Base-by-base conservation (phyloP, 2,113 vertebrate genomes). In the Catagonus wagneri region DNA sequence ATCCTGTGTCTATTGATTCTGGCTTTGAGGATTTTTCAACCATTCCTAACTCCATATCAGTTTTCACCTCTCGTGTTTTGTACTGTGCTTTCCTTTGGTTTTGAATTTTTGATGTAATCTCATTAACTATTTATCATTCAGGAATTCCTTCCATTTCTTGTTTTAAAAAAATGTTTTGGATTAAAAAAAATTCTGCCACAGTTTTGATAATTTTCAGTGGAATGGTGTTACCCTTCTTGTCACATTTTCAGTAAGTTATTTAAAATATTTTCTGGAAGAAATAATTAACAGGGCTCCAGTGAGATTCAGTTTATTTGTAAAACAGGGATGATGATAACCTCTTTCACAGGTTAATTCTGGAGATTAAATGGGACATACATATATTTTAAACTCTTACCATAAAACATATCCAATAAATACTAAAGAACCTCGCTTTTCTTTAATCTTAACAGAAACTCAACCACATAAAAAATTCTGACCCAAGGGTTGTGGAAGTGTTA, bases 231-330 rank as follows among this genome's bases (percentile, higher is more conserved):
- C 22, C 1, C 10, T 52, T 80, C 60, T 69, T 88, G 58, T 61
- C 54, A 68, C 17, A 91, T 76, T 97, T 79, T 78, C 15, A 66
- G 22, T 54, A 85, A 63, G 13, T 60, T 75, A 65, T 44, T 94
- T 63, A 76, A 94, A 52, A 89, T 93, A 36, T 34, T 85, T 93
- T 78, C n/a, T 68, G 60, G 29, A 83, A 89, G 56, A 78, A 54
- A 61, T 27, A 85, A 65, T 78, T 74, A 72, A 27, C 27, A 87
- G 83, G 36, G 32, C 0, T 54, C 50, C 75, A 6, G n/a, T 75
- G 44, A 81, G 44, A 80, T 29, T 96, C 36, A n/a, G 3, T 95
- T 69, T 87, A 54, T 90, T 89, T 83, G 17, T 83, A 90, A 88
- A 63, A 50, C 27, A 76, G 50, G 25, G 17, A 34, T 65, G 20